phyloP scores from a whole-genome alignment of 2,113 vertebrate genomes.

The Psephotus haematonotus region DNA sequence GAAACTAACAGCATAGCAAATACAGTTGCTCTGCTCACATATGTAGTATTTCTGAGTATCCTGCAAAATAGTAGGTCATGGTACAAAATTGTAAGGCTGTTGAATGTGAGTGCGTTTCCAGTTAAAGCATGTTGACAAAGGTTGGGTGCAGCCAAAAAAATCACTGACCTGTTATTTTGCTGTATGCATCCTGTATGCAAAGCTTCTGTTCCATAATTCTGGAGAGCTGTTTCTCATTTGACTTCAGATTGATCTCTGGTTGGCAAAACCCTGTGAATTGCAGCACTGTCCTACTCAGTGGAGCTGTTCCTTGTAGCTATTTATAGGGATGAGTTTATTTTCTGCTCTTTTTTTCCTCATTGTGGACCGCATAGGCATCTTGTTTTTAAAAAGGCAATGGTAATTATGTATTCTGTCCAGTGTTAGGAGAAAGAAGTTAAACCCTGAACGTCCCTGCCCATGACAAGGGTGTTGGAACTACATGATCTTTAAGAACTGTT shows the following conservation, averaged over 20 bases:
- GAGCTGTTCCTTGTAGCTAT: neutral
- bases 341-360: neutral
- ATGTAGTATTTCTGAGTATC: neutral
- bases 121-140: neutral
- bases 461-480: neutral
- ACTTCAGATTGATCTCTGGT: neutral
- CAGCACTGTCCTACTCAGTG: neutral
- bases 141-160: neutral
- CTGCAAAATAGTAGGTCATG: neutral
- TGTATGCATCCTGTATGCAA: neutral
- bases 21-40: neutral
- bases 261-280: neutral
- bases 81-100: neutral
- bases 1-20: neutral
- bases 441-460: neutral
- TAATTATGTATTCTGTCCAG: neutral
- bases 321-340: neutral
- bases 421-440: neutral
- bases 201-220: neutral
- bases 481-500: neutral
- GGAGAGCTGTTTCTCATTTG: neutral
- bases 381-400: neutral
- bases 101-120: neutral
- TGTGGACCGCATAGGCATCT: neutral
- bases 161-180: neutral